Evolutionary conservation across 2,113 vertebrate species (phyloP).

Genomic region (Mastomys coucha): DNA sequence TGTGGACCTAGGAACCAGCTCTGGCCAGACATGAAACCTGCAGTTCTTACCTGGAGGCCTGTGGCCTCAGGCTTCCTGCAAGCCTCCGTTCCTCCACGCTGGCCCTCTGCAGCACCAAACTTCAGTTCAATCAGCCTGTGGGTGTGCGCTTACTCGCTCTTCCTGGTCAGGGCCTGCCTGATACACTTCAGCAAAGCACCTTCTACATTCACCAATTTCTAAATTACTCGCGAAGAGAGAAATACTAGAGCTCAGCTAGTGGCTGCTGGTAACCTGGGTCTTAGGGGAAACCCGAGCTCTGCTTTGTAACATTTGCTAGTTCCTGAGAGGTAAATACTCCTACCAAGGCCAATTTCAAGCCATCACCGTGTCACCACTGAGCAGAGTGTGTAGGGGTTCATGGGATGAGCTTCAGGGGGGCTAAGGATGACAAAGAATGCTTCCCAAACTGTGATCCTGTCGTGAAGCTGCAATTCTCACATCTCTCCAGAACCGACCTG

Average conservation of each 20-base stretch:
- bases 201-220: not conserved
- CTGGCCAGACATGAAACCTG: not conserved
- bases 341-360: not conserved
- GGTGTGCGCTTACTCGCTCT: not conserved
- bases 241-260: not conserved
- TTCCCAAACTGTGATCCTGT: not conserved
- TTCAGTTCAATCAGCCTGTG: not conserved
- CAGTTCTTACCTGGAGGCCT: not conserved
- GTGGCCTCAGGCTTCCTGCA: not conserved
- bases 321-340: not conserved
- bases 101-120: not conserved
- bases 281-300: not conserved
- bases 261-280: not conserved
- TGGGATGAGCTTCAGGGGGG: not conserved
- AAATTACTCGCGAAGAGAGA: conserved; percentile 1
- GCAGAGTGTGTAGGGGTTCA: not conserved
- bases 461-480: not conserved
- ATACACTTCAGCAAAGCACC: not conserved
- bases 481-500: not conserved
- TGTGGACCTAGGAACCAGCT: not conserved
- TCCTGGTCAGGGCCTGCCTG: not conserved
- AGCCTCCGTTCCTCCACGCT: not conserved
- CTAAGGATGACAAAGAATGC: not conserved
- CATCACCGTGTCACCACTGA: not conserved
- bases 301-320: not conserved